Conservation (phyloP, 30 jellyfish, hydroid and myxozoan species). For the Aurelia sp. region DNA sequence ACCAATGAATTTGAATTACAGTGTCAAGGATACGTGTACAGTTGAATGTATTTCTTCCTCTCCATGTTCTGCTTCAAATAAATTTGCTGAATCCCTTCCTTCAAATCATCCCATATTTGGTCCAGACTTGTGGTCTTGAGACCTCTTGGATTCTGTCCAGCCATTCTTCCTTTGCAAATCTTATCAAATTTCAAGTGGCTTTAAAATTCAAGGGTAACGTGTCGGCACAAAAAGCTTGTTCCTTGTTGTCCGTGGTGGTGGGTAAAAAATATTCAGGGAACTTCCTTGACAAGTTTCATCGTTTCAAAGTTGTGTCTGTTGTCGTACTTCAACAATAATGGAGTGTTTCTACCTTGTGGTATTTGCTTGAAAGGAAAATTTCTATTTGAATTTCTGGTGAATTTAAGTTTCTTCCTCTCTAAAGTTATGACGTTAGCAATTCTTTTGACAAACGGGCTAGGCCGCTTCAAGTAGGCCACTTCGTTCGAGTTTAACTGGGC, state of each 20-base stretch:
- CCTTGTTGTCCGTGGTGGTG: no score
- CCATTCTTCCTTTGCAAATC: constrained; percentile 23
- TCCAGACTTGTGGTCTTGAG: constrained; percentile 81
- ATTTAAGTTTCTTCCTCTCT: neutral
- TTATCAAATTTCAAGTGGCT: neutral
- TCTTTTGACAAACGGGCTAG: neutral
- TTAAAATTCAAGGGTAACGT: neutral
- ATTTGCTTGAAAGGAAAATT: neutral
- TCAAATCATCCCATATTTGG: constrained; percentile 93
- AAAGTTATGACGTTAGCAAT: neutral
- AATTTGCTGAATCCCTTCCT: constrained; percentile 93
- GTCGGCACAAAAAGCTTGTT: neutral
- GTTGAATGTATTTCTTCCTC: constrained; percentile 78
- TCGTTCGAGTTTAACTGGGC: neutral
- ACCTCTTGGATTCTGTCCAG: constrained; percentile 69
- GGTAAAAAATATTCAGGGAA: neutral
- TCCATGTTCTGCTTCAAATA: constrained; percentile 86
- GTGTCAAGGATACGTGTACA: constrained; percentile 88
- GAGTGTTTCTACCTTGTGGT: neutral
- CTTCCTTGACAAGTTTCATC: neutral
- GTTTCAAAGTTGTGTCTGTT: neutral
- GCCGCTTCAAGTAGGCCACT: neutral
- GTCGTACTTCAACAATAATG: no score
- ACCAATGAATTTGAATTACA: no score
- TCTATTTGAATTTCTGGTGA: neutral